Base-by-base conservation (phyloP, 2,797 vertebrate genomes). In the Babyrousa celebensis region DNA sequence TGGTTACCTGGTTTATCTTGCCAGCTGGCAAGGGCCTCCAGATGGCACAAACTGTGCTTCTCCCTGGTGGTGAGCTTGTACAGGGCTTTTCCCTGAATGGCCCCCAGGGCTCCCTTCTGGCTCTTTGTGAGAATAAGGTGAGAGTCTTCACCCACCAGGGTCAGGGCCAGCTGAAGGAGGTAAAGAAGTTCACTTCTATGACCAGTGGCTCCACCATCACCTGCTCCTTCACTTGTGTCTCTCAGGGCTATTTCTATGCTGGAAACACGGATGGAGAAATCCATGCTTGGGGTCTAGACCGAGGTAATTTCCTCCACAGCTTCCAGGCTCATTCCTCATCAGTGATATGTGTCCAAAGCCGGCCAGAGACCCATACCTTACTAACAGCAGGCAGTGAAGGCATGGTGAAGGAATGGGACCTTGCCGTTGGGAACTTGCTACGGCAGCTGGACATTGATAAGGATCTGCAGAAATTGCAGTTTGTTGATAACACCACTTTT, bases 1-100 rank as follows among this genome's bases (percentile, higher is more conserved):
- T 98, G 40, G 77, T 96, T 12, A 97, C 98, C 88, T 98, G 98
- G 98, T 62, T 96, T 72, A 96, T 98, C 63, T 60, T 74, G 25
- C 79, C 92, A 12, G 87, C 82, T 0, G 52, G 91, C 12, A 79
- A 72, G 1, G 85, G 68, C 6, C 89, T 98, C 12, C 88, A 88
- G 29, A 43, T 98, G 62, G 84, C 87, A 18, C 87, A 96, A 5
- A 92, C 48, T 23, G 79, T 97, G 58, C 23, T 77, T 27, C 70
- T 98, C 23, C 56, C 83, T 1, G 70, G 87, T 5, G 70, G 65
- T 1, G 96, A 98, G 62, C 75, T 95, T 43, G 95, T 98, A 65
- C 97, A 97, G 56, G 80, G 87, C 11, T 92, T 98, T 79, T 88
- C 84, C 18, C 54, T 97, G 63, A 95, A 94, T 78, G 48, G 52